phyloP scores from a whole-genome alignment of 1,140 invertebrate genomes.

The Calycopis cecrops region DNA sequence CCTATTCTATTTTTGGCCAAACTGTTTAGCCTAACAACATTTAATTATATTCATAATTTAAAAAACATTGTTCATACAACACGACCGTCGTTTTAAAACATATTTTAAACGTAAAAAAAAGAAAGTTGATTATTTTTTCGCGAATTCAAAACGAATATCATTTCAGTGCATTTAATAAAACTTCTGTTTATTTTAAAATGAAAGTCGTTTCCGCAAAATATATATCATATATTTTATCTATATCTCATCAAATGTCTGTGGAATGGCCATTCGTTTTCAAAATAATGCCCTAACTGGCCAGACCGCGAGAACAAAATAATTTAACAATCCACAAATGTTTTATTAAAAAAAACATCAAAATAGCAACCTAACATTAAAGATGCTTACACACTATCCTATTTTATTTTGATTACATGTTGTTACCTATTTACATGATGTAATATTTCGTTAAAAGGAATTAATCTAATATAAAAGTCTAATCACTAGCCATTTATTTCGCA shows the following conservation, averaged over 20 bases:
- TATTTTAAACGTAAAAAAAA: too few species aligned
- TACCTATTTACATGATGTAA: slow-evolving; percentile 19
- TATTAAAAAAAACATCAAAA: slow-evolving; percentile 21
- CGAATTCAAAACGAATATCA: too few species aligned
- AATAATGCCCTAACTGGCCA: slow-evolving; percentile 19
- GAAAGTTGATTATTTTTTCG: too few species aligned
- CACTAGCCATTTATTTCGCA: slow-evolving; percentile 70
- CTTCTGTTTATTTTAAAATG: too few species aligned
- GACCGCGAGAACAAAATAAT: slow-evolving; percentile 18
- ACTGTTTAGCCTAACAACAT: background rate
- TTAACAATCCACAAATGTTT: slow-evolving; percentile 18
- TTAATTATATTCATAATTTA: background rate
- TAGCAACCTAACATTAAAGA: slow-evolving; percentile 16
- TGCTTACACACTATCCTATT: slow-evolving; percentile 4
- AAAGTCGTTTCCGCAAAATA: too few species aligned
- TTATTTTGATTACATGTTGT: slow-evolving; percentile 35
- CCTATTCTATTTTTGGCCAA: too few species aligned
- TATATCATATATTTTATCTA: too few species aligned
- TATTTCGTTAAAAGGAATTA: slow-evolving; percentile 46
- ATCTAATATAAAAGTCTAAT: slow-evolving; percentile 68
- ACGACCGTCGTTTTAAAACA: slow-evolving; percentile 41
- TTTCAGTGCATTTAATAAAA: too few species aligned
- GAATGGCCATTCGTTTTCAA: slow-evolving; percentile 17
- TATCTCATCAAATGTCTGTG: background rate
- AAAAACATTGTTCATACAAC: slow-evolving; percentile 49